Conservation (phyloP, 2,113 vertebrate species). For the Stegostoma tigrinum region DNA sequence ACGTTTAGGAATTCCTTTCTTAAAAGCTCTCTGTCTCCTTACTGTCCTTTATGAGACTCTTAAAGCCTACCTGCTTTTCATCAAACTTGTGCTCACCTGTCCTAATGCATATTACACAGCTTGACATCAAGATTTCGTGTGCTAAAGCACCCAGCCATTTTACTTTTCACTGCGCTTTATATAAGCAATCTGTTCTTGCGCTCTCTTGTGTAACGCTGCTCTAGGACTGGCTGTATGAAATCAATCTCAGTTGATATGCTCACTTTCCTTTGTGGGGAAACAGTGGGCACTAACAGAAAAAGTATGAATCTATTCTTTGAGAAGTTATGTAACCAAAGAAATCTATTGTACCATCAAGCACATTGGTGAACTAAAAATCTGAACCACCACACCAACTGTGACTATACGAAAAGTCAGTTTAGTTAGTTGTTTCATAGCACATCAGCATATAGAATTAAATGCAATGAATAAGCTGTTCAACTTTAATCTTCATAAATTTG, state of each 20-base stretch:
- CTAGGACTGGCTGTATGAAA: not conserved
- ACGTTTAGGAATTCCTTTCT: not conserved
- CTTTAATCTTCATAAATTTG: not conserved
- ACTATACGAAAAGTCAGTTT: not conserved
- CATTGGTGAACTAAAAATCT: not conserved
- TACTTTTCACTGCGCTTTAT: not conserved
- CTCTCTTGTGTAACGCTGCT: not conserved
- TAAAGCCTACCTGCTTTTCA: not conserved
- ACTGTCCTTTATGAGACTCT: not conserved
- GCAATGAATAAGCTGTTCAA: conserved; percentile 13
- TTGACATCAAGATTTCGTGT: not conserved
- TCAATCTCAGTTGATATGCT: not conserved
- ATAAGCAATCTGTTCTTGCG: not conserved
- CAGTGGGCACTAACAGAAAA: not conserved
- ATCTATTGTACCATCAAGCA: not conserved
- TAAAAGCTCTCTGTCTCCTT: not conserved
- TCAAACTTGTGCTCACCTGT: too few relatives aligned
- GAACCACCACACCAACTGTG: not conserved
- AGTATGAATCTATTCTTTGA: not conserved
- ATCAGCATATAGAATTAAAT: not conserved
- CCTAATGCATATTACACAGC: not conserved
- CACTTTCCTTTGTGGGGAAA: not conserved
- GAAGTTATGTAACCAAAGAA: not conserved
- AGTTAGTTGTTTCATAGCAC: not conserved
- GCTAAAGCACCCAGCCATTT: not conserved